Evolutionary conservation across 2,113 vertebrate species (phyloP).

Genomic region (Zosterops pallidus): DNA sequence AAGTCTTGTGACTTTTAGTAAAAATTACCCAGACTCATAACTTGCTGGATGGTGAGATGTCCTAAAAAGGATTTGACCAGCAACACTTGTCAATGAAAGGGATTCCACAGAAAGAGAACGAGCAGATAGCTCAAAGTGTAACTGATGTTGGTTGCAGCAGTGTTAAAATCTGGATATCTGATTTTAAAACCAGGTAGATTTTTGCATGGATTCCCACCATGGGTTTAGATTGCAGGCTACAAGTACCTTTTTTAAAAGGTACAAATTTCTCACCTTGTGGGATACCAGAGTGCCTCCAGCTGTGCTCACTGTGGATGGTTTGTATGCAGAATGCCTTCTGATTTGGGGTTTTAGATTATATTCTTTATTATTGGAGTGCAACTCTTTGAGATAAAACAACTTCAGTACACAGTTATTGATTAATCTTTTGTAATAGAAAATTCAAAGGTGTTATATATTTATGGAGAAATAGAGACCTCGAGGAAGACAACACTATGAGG

Average conservation of each 20-base stretch:
- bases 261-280: neutral
- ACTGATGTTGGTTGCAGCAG: neutral
- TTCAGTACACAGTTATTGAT: neutral
- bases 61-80: neutral
- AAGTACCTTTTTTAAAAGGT: neutral
- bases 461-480: neutral
- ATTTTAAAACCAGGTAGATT: neutral
- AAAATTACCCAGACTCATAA: neutral
- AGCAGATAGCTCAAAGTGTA: neutral
- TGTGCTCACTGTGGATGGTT: neutral
- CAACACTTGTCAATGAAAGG: neutral
- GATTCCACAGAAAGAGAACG: neutral
- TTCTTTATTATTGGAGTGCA: neutral
- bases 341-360: neutral
- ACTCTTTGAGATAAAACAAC: neutral
- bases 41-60: neutral
- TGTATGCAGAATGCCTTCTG: neutral
- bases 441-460: neutral
- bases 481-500: neutral
- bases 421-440: neutral
- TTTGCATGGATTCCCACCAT: neutral
- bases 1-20: neutral
- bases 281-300: fast-evolving
- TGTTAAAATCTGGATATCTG: neutral
- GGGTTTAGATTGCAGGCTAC: neutral